Evolutionary conservation across 1,140 invertebrate species (phyloP), one percentile per base, ranked within the genome.

Genomic region (Popillia japonica): DNA sequence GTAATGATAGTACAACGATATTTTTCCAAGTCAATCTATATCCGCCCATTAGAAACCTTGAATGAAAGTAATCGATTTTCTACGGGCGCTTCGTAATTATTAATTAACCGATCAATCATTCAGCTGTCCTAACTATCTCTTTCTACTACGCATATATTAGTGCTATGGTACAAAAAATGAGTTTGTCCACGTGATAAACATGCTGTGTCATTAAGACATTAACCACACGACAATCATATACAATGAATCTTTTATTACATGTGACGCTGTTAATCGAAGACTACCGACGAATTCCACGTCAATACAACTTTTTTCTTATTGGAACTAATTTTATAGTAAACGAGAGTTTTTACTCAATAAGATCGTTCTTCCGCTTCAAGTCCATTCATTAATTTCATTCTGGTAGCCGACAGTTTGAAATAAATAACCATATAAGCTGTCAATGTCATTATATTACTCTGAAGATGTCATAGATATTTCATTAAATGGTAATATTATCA

Each of bases 21-120:
- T 34, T 34, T 55, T 55, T 44, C 17, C 17, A 55, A 55, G 17
- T 14, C 14, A 17, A 55, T 6, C 11, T 14, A n/a, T 55, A 55
- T 55, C 3, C 59, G 59, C 59, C 22, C 22, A 64, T 64, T 64
- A 64, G 17, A 22, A 68, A 10, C 61, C 61, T 68, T 68, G 22
- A 68, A 68, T 68, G 61, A 68, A 68, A 68, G 61, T 14, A 23
- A 68, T 68, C 61, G 61, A 68, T 68, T 68, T 68, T 14, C 61
- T 68, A 68, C 22, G 27, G 20, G 20, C 61, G 61, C 61, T 68
- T 68, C 61, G 22, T 68, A 68, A 68, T 68, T 68, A 68, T 68
- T 68, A 68, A 68, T 68, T 68, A 68, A 68, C 61, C 61, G 61
- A 68, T 68, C 61, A 68, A 68, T 68, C 61, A 68, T 68, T 68